These are phyloP conservation scores for Hypena proboscidalis DNA, from an alignment of 2,888 invertebrate genomes.

Conservation along the genomic window DNA sequence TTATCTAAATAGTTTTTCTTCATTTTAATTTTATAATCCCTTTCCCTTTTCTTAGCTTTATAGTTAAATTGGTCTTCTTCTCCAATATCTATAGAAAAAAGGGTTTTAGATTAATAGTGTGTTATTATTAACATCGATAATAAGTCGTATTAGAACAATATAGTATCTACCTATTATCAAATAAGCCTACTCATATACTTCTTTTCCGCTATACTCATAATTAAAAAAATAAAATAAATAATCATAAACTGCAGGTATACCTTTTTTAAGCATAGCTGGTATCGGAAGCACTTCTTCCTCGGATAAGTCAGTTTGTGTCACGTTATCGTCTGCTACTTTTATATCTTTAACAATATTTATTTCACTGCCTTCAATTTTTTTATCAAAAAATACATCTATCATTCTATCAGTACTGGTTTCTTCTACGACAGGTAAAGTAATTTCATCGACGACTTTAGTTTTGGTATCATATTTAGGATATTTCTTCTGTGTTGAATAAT, in stretches of 20 bases:
- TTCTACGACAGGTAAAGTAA: too few species aligned
- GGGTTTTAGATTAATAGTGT: background rate
- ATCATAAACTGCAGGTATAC: constrained; percentile 26
- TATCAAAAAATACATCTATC: too few species aligned
- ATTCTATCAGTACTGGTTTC: too few species aligned
- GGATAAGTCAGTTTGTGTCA: background rate
- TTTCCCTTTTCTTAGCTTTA: constrained; percentile 10
- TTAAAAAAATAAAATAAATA: constrained; percentile 25
- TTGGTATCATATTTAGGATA: constrained; percentile 19
- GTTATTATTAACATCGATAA: too few species aligned
- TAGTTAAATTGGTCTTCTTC: constrained; percentile 9
- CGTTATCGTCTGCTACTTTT: background rate
- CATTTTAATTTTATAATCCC: constrained; percentile 6
- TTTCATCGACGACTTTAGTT: constrained; percentile 4
- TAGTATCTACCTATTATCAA: too few species aligned
- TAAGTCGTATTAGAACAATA: too few species aligned
- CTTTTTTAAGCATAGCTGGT: constrained; percentile 10
- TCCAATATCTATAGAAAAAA: constrained; percentile 2
- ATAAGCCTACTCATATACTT: constrained; percentile 22
- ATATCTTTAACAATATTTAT: constrained; percentile 2
- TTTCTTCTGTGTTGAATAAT: constrained; percentile 28
- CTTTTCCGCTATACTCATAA: constrained; percentile 17
- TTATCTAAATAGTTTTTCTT: constrained; percentile 6
- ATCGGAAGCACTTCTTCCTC: constrained; percentile 9
- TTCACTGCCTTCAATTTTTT: constrained; percentile 16